Evolutionary conservation across 2,113 vertebrate genomes (phyloP).

Genomic region (Tachuris rubrigastra): DNA sequence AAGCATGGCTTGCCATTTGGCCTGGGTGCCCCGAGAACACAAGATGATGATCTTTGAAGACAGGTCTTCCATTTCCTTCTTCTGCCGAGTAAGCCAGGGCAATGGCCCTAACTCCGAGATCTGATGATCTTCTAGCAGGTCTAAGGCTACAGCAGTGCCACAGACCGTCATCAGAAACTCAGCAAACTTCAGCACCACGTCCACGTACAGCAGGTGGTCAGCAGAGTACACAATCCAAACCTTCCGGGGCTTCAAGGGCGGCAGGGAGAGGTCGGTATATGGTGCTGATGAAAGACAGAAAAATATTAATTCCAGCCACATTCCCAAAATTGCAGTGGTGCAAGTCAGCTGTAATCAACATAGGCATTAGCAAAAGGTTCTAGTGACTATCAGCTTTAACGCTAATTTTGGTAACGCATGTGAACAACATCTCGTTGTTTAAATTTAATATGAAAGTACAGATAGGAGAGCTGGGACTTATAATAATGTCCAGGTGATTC

Average conservation of each 20-base stretch:
- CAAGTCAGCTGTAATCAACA: not conserved
- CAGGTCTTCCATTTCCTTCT: slow-evolving; percentile 77
- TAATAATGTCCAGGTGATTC: not conserved
- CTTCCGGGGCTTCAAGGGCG: slow-evolving; percentile 67
- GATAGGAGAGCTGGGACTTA: not conserved
- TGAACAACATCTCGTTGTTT: not conserved
- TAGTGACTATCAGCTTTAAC: not conserved
- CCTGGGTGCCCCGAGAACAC: slow-evolving; percentile 88
- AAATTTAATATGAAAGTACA: not conserved
- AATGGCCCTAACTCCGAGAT: slow-evolving; percentile 83
- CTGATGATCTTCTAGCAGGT: slow-evolving; percentile 82
- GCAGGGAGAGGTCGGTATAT: not conserved
- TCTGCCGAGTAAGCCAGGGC: slow-evolving; percentile 88
- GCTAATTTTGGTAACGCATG: not conserved
- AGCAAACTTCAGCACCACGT: slow-evolving; percentile 89
- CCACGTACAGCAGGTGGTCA: slow-evolving; percentile 86
- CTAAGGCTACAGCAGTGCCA: slow-evolving; percentile 87
- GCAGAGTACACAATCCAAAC: slow-evolving; percentile 91
- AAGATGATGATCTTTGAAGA: slow-evolving; percentile 88
- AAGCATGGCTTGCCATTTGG: slow-evolving; percentile 92
- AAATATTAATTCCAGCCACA: not conserved
- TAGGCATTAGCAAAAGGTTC: not conserved
- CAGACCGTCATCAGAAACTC: slow-evolving; percentile 88
- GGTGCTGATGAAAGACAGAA: not conserved
- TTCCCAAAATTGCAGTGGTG: not conserved